Evolutionary conservation across 2,888 invertebrate genomes (phyloP), one percentile per base, ranked within the genome.

Genomic region (Leptopilina drosophilae): DNA sequence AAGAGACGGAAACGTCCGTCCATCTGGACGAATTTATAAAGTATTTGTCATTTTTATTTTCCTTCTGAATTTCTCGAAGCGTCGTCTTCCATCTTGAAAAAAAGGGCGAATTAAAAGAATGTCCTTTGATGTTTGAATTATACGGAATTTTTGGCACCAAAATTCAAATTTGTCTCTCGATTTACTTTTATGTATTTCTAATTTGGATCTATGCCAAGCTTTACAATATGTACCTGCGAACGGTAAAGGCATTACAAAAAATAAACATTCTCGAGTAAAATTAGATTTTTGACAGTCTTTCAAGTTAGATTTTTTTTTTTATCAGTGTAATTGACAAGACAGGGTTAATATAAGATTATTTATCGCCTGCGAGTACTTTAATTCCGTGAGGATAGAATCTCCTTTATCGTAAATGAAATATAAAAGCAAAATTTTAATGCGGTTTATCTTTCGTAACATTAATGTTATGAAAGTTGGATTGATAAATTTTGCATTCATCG

Each of bases 361-460:
- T 83, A 80, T 83, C 83, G 77, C 76, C 82, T 66, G 66, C 65
- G 66, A 12, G 64, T 67, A 49, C 33, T 75, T 77, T 77, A 53
- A 8, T 80, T 59, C 69, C 33, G 20, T 20, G 20, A 20, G 20
- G 20, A 20, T 20, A 20, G 20, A 20, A 20, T 20, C 20, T 20
- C 20, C 20, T 20, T 20, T 20, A 20, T 1, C 20, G 20, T 20
- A 20, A n/a, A n/a, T n/a, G n/a, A n/a, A n/a, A n/a, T 20, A 20
- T 20, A 20, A 20, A 20, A 20, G 33, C n/a, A 56, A 33, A 73
- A 73, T 56, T 73, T 56, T 59, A 73, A 59, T 59, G 53, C 9
- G 26, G 53, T 73, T 73, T 56, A 9, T 49, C 20, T 53, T 53
- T 33, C n/a, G 53, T 69, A n/a, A 26, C 33, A 5, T 49, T 49